Evolutionary conservation across 2,797 vertebrate genomes (phyloP), one percentile per base, ranked within the genome.

Genomic region (Gila robusta): DNA sequence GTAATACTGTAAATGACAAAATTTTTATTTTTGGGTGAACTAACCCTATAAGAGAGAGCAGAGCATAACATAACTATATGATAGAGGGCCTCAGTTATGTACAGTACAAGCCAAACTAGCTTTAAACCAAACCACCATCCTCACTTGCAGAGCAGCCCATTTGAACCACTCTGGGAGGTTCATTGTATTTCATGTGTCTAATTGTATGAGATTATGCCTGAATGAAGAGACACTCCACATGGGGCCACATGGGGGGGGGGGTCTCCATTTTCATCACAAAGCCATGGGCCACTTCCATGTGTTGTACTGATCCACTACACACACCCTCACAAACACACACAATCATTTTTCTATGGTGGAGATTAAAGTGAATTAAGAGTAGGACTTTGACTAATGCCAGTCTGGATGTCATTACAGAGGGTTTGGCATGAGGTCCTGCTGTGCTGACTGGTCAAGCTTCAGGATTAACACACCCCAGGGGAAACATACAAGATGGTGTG

Each of bases 331-430:
- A 69, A 54, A 32, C 54, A 64, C 21, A 44, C 66, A 49, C 54
- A 73, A 37, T 70, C 6, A 59, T 71, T 23, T 47, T 71, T 66
- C 32, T 52, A 72, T 81, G 52, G 37, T 81, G 79, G 52, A 84
- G 83, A 81, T 88, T 88, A 88, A 76, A 76, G 47, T 81, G 83
- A 88, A 76, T 84, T 77, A 85, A 49, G 67, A 82, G 59, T 76
- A 64, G 62, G 86, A 72, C 83, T 85, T 88, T 88, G 73, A 52
- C 71, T 69, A 84, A 76, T 78, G 79, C 83, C 70, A 76, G 71
- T 52, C 87, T 82, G 83, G 83, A 81, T 88, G 83, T 66, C 76
- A 83, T 83, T 59, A 47, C 74, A 52, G 47, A n/a, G 39, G 49
- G 81, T 83, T 84, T 82, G 76, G 67, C 69, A 67, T 41, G 71